A percentile compares a stretch with the other conserved stretches of the same genome.
phyloP scores from a whole-genome alignment of 2,113 vertebrate species.

The Prietella phreatophila region DNA sequence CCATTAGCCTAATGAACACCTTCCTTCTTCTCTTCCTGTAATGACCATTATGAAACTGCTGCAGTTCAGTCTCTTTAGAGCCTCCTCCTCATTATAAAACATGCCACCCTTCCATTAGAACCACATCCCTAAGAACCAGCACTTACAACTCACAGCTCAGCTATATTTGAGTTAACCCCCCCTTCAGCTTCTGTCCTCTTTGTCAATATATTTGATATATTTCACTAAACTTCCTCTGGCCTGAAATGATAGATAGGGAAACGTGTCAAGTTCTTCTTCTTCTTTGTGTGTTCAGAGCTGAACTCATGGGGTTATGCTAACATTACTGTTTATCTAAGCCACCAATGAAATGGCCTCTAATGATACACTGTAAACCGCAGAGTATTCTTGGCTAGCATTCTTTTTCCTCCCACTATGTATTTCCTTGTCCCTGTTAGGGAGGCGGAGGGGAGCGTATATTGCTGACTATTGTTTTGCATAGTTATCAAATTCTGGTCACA shows the following conservation, averaged over 20 bases:
- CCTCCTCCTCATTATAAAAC: constrained; percentile 13
- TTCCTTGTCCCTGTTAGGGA: background rate
- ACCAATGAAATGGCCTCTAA: constrained; percentile 53
- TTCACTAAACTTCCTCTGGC: constrained; percentile 11
- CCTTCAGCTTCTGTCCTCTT: background rate
- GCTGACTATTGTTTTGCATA: constrained; percentile 32
- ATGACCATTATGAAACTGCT: constrained; percentile 26
- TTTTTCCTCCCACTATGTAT: constrained; percentile 15
- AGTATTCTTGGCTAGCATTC: constrained; percentile 53
- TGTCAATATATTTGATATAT: background rate
- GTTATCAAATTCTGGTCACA: constrained; percentile 14
- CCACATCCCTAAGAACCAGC: constrained; percentile 4
- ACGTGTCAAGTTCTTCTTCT: constrained; percentile 18
- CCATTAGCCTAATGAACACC: constrained; percentile 27
- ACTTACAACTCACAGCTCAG: background rate
- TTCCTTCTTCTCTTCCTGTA: constrained; percentile 15
- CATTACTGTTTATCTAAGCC: constrained; percentile 58
- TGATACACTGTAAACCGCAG: constrained; percentile 56
- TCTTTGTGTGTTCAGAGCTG: constrained; percentile 30
- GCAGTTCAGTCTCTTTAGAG: constrained; percentile 7
- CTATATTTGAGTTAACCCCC: background rate
- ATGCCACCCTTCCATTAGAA: constrained; percentile 9
- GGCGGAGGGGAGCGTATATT: background rate
- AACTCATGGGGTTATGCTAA: constrained; percentile 52
- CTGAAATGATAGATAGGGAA: constrained; percentile 2